These are phyloP conservation scores for Scomber scombrus DNA, from an alignment of 2,113 vertebrate genomes.

Conservation along the genomic window DNA sequence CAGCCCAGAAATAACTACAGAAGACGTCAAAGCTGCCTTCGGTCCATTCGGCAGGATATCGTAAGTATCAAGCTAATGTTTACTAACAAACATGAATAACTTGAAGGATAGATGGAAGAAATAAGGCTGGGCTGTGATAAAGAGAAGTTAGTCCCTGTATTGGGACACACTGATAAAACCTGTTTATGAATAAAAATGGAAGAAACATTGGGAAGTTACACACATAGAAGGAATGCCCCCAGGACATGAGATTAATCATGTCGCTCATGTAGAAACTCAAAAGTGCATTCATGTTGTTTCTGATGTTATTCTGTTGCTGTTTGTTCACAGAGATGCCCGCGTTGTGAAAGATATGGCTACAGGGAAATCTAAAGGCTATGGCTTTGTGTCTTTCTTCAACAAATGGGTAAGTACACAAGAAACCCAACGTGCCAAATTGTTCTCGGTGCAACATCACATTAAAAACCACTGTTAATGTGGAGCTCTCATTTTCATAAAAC, in stretches of 20 bases:
- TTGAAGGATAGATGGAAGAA: not conserved
- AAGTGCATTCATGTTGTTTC: not conserved
- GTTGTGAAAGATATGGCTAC: slow-evolving; percentile 99
- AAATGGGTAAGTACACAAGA: slow-evolving; percentile 91
- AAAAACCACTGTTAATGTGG: not conserved
- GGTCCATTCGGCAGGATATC: slow-evolving; percentile 98
- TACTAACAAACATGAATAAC: not conserved
- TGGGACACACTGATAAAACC: not conserved
- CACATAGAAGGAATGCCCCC: not conserved
- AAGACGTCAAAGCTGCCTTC: slow-evolving; percentile 98
- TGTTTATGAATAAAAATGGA: not conserved
- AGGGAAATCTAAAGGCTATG: slow-evolving; percentile 98
- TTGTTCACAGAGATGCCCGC: slow-evolving; percentile 91
- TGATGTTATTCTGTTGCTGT: not conserved
- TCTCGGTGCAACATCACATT: not conserved
- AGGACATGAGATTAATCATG: not conserved
- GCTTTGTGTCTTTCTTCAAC: slow-evolving; percentile 99
- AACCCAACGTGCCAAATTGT: not conserved
- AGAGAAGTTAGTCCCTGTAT: not conserved
- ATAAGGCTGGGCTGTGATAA: not conserved
- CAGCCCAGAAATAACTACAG: slow-evolving; percentile 98
- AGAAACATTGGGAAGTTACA: not conserved
- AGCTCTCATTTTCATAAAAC: not conserved
- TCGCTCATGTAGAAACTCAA: not conserved
- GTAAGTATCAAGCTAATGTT: slow-evolving; percentile 85